Conservation (phyloP, 1,140 invertebrate species). For the Artemia franciscana region DNA sequence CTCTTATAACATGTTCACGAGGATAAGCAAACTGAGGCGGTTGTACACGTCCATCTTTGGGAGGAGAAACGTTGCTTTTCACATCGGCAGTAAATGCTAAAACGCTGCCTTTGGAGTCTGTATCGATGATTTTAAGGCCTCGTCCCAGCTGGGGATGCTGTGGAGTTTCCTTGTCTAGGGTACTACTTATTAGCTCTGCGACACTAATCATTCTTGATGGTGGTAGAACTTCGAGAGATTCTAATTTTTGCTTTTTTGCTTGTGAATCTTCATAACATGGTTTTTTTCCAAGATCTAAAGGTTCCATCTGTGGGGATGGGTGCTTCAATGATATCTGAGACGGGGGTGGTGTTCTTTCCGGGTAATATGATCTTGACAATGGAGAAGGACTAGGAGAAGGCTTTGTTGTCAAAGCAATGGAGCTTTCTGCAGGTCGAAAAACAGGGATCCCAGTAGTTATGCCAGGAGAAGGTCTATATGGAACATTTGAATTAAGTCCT, state of each 20-base stretch:
- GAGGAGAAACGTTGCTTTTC: background rate
- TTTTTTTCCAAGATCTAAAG: slow-evolving; percentile 6
- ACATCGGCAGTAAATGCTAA: background rate
- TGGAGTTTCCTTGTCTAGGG: background rate
- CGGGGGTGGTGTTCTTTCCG: background rate
- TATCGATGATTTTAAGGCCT: background rate
- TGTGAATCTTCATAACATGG: background rate
- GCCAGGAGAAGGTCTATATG: slow-evolving; percentile 19
- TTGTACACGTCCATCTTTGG: background rate
- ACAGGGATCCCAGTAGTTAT: slow-evolving; percentile 34
- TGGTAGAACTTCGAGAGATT: background rate
- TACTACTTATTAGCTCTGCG: background rate
- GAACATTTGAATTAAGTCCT: background rate
- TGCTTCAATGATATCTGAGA: background rate
- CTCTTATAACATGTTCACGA: background rate
- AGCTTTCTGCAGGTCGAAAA: slow-evolving; percentile 18
- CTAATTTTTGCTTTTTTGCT: background rate
- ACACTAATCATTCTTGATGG: background rate
- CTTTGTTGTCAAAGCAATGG: background rate
- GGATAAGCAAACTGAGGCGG: background rate
- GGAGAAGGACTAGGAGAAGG: background rate
- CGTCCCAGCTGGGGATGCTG: background rate
- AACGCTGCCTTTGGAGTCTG: background rate
- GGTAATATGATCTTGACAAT: background rate
- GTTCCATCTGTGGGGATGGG: slow-evolving; percentile 3